Conservation (phyloP, 2,797 vertebrate genomes). For the Pteronotus mesoamericanus region DNA sequence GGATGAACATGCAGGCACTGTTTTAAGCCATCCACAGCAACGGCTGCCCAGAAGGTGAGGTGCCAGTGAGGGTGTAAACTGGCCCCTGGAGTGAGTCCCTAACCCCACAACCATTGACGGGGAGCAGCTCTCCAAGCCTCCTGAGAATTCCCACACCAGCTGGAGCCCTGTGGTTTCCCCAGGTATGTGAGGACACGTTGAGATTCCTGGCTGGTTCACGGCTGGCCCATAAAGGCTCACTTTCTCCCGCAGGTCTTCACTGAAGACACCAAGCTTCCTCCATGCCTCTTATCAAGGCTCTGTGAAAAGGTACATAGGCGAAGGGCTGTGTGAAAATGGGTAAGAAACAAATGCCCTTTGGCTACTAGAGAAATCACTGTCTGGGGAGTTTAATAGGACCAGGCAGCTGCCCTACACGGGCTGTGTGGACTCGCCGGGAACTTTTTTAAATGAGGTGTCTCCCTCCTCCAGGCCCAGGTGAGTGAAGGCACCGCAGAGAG, state of each 20-base stretch:
- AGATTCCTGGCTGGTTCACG: background rate
- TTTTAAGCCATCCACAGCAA: background rate
- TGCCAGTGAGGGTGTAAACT: background rate
- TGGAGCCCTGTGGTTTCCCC: background rate
- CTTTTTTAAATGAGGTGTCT: background rate
- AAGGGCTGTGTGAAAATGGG: background rate
- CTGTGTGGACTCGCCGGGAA: background rate
- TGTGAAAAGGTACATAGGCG: background rate
- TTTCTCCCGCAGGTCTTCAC: accelerated
- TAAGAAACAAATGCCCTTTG: background rate
- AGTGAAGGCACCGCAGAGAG: background rate
- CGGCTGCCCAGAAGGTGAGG: background rate
- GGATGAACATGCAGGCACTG: background rate
- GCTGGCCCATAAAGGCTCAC: background rate
- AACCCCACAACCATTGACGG: background rate
- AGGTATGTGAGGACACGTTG: background rate
- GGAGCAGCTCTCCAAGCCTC: background rate
- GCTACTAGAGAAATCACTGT: background rate
- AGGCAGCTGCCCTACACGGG: background rate
- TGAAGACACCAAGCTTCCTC: accelerated
- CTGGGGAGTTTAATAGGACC: background rate
- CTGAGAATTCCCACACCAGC: background rate
- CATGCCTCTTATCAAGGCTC: background rate
- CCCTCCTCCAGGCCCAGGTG: background rate
- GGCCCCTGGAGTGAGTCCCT: background rate